These are phyloP conservation scores for Pyrocephalus nanus DNA, from an alignment of 2,797 vertebrate genomes.

Conservation along the genomic window DNA sequence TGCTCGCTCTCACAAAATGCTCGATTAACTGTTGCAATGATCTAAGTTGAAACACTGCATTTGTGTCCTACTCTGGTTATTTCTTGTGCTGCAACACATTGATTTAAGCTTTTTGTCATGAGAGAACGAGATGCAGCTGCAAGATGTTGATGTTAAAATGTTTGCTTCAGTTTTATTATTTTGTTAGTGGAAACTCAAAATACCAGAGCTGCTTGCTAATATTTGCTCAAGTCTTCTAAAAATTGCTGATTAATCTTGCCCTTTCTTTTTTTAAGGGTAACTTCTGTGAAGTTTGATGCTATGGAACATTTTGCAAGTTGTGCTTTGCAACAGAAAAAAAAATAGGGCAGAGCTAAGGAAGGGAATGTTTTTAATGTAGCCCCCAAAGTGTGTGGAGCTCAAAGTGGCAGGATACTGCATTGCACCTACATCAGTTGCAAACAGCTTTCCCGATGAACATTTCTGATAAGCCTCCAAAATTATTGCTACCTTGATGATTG, in stretches of 20 bases:
- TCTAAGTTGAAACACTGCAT: slow-evolving; percentile 31
- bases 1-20: slow-evolving; percentile 37
- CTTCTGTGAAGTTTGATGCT: slow-evolving; percentile 55
- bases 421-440: slow-evolving; percentile 43
- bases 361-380: background rate
- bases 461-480: background rate
- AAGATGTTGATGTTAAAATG: slow-evolving; percentile 28
- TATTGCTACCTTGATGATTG: background rate
- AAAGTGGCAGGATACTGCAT: slow-evolving; percentile 63
- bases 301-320: slow-evolving; percentile 1
- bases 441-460: background rate
- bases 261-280: slow-evolving; percentile 2
- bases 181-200: slow-evolving; percentile 1
- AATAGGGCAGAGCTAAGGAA: slow-evolving; percentile 52
- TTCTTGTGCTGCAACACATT: slow-evolving; percentile 36
- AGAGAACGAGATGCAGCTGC: slow-evolving; percentile 32
- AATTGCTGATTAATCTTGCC: slow-evolving; percentile 27
- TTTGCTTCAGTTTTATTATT: slow-evolving; percentile 1
- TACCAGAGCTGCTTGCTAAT: background rate
- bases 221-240: slow-evolving; percentile 16
- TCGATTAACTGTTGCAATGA: slow-evolving; percentile 45
- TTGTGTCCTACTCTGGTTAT: slow-evolving; percentile 1
- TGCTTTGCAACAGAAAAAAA: slow-evolving; percentile 38
- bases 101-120: slow-evolving; percentile 12
- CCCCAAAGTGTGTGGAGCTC: slow-evolving; percentile 30